phyloP scores from a whole-genome alignment of 2,797 vertebrate species.

The Vultur gryphus region DNA sequence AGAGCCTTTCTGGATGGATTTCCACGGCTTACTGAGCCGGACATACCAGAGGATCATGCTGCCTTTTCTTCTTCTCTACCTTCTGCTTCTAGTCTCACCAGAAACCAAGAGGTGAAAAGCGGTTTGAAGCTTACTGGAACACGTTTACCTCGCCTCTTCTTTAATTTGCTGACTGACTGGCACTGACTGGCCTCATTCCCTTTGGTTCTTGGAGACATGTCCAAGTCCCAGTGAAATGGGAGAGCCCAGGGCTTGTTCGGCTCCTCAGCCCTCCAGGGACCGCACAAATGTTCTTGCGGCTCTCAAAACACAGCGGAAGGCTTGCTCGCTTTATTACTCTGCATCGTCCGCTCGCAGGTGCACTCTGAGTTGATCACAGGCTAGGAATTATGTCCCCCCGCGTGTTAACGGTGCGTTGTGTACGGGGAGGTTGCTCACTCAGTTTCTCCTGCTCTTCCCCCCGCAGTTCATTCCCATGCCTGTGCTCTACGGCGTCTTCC shows the following conservation, averaged over 20 bases:
- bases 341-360: rapidly evolving
- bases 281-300: rapidly evolving
- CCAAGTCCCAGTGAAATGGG: not conserved
- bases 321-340: rapidly evolving
- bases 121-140: not conserved
- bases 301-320: not conserved
- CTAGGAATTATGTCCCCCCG: rapidly evolving
- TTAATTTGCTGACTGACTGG: not conserved
- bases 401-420: rapidly evolving
- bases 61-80: not conserved
- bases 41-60: not conserved
- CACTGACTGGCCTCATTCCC: not conserved
- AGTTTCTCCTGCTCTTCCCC: not conserved
- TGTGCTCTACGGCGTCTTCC: slow-evolving; percentile 95
- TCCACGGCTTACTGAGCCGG: not conserved
- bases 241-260: not conserved
- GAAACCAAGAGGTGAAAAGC: not conserved
- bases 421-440: not conserved
- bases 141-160: rapidly evolving
- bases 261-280: not conserved
- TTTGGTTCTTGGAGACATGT: not conserved
- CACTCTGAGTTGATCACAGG: rapidly evolving
- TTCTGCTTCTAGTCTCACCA: not conserved
- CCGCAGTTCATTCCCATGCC: slow-evolving; percentile 96
- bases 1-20: not conserved